Evolutionary conservation across 2,113 vertebrate species (phyloP).

Genomic region (Myodes glareolus): DNA sequence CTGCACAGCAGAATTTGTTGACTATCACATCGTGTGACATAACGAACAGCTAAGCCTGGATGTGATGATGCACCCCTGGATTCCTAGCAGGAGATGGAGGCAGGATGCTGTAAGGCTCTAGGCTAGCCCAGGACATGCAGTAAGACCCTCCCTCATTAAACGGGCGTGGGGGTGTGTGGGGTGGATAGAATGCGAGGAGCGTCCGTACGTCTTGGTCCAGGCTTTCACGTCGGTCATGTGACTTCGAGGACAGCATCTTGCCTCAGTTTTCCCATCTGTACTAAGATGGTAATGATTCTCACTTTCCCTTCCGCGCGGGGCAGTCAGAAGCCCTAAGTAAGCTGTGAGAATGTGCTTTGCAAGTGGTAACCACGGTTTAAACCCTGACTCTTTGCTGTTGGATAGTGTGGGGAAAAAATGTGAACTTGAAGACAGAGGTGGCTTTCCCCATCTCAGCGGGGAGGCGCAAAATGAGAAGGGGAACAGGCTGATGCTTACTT

Average conservation of each 20-base stretch:
- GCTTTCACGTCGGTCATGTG: not conserved
- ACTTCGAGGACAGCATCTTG: not conserved
- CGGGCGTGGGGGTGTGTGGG: no score
- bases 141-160: not conserved
- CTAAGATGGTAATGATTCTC: not conserved
- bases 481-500: not conserved
- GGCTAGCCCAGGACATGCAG: not conserved
- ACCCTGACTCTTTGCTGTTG: not conserved
- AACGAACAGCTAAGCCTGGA: not conserved
- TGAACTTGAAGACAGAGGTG: not conserved
- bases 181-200: not conserved
- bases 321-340: not conserved
- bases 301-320: not conserved
- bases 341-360: not conserved
- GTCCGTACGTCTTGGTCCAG: not conserved
- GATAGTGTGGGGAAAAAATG: not conserved
- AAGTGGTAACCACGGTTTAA: not conserved
- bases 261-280: constrained; percentile 13
- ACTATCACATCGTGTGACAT: not conserved
- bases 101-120: not conserved
- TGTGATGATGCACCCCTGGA: not conserved
- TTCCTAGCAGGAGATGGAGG: not conserved
- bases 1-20: not conserved
- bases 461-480: not conserved
- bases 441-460: not conserved